phyloP scores from a whole-genome alignment of 2,888 invertebrate species.

The Patella ulyssiponensis region DNA sequence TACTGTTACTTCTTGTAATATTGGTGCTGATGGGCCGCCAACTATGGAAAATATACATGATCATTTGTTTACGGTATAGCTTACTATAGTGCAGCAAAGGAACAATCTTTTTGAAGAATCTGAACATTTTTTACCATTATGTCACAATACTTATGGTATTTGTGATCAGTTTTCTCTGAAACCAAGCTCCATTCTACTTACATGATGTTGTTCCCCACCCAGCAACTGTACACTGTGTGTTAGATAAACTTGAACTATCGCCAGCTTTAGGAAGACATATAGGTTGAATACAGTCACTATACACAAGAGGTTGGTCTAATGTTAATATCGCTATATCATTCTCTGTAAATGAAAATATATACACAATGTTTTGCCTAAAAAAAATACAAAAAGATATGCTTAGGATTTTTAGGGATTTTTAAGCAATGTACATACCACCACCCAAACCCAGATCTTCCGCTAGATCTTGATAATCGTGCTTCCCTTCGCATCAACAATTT shows the following conservation, averaged over 20 bases:
- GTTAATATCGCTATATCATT: constrained; percentile 38
- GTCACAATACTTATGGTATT: no score
- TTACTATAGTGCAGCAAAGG: no score
- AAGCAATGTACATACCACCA: no score
- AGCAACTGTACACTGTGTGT: constrained; percentile 27
- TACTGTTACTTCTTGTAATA: constrained; percentile 19
- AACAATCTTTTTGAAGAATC: no score
- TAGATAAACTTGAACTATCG: constrained; percentile 15
- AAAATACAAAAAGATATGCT: no score
- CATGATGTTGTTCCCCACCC: constrained; percentile 35
- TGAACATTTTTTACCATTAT: no score
- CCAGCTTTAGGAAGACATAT: constrained; percentile 31
- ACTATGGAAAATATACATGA: background rate
- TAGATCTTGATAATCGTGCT: no score
- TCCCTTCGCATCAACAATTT: no score
- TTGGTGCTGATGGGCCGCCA: background rate
- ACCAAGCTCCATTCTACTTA: constrained; percentile 3
- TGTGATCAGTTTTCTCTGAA: no score
- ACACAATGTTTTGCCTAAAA: no score
- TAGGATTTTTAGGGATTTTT: no score
- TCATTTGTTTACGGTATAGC: background rate
- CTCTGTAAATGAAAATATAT: constrained; percentile 17
- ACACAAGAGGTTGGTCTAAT: constrained; percentile 28
- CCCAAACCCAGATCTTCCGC: no score
- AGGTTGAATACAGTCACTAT: constrained; percentile 27